Percentiles rank a stretch among this genome's conserved stretches.
phyloP scores from a whole-genome alignment of 1,140 invertebrate genomes.

The Eumaeus atala region DNA sequence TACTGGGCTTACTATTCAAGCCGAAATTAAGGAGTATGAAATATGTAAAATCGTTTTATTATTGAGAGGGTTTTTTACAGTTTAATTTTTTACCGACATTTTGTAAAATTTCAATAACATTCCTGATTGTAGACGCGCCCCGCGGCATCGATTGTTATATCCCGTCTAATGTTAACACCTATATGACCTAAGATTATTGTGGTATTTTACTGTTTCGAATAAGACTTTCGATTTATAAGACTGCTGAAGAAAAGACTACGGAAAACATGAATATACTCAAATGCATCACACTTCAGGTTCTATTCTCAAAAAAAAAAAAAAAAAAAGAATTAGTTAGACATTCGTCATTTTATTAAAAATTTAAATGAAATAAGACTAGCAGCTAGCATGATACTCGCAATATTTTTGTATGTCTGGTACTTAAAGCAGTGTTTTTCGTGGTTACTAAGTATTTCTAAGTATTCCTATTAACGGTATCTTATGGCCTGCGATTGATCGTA shows the following conservation, averaged over 20 bases:
- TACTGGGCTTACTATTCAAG: too few species aligned
- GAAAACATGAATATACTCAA: constrained; percentile 18
- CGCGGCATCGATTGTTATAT: constrained; percentile 25
- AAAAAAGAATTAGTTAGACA: not conserved
- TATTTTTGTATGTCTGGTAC: constrained; percentile 17
- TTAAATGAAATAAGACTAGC: not conserved
- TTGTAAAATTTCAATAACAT: constrained; percentile 27
- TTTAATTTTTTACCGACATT: constrained; percentile 32
- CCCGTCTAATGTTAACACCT: constrained; percentile 2
- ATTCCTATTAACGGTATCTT: constrained; percentile 43
- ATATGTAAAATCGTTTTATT: too few species aligned
- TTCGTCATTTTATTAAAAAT: constrained; percentile 5
- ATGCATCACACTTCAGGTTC: too few species aligned
- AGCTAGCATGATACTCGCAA: not conserved
- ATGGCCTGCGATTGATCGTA: constrained; percentile 24
- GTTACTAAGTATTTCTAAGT: constrained; percentile 46
- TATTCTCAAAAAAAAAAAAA: too few species aligned
- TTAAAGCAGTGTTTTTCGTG: constrained; percentile 32
- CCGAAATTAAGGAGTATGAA: too few species aligned
- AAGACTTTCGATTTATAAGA: constrained; percentile 39
- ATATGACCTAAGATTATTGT: not conserved
- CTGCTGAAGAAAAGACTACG: constrained; percentile 33
- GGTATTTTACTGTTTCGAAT: constrained; percentile 19
- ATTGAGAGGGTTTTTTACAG: constrained; percentile 25
- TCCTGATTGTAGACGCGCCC: constrained; percentile 29